Evolutionary conservation across 2,113 vertebrate genomes (phyloP).

Genomic region (Spheniscus mendiculus): DNA sequence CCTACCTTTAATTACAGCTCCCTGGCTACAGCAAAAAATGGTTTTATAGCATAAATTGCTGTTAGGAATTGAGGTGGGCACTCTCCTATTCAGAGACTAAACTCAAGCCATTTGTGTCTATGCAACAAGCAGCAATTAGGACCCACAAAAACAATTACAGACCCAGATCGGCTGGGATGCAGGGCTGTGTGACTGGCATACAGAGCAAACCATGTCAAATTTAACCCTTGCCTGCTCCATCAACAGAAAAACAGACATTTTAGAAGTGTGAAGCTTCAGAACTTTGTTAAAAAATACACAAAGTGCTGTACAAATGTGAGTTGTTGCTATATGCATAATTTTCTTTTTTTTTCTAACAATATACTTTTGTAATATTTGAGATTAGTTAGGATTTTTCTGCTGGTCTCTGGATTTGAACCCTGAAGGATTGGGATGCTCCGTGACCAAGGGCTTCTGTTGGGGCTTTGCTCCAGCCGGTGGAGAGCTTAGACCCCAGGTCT

Average conservation of each 20-base stretch:
- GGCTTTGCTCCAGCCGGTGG: neutral
- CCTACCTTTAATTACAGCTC: slow-evolving; percentile 1
- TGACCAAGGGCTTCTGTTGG: neutral
- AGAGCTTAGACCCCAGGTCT: neutral
- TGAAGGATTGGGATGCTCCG: neutral
- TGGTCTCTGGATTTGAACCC: neutral
- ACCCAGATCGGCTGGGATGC: neutral
- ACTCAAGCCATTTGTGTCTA: neutral
- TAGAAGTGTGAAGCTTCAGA: neutral
- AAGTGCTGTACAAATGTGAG: neutral
- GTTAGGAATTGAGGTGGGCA: neutral
- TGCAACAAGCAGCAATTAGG: slow-evolving; percentile 47
- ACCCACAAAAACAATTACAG: slow-evolving; percentile 21
- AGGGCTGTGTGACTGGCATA: neutral
- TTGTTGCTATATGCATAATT: neutral
- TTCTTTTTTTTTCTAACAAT: neutral
- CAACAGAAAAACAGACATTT: neutral
- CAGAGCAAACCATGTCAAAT: neutral
- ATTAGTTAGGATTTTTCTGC: neutral
- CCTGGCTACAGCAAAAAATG: neutral
- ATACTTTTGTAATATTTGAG: neutral
- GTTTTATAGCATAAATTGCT: slow-evolving; percentile 4
- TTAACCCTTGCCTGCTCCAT: slow-evolving; percentile 14
- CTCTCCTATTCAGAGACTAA: neutral
- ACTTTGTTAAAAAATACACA: neutral